phyloP scores from a whole-genome alignment of 1,140 invertebrate species.

The Doryteuthis pealeii region DNA sequence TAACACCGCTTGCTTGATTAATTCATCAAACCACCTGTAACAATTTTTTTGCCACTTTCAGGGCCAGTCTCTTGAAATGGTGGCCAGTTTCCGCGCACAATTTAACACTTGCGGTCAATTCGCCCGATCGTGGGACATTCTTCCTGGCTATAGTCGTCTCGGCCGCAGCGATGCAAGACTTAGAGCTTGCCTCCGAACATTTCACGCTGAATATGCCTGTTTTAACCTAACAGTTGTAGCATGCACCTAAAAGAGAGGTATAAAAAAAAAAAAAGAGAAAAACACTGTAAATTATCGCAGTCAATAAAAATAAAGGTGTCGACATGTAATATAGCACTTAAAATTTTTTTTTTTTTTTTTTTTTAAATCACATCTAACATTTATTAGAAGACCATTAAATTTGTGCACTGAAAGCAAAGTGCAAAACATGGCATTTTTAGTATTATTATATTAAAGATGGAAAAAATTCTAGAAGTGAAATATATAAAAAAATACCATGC shows the following conservation, averaged over 20 bases:
- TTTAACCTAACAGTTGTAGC: conserved; percentile 64
- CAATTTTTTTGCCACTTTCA: conserved; percentile 29
- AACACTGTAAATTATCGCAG: too few relatives aligned
- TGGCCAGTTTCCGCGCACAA: conserved; percentile 71
- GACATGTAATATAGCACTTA: too few relatives aligned
- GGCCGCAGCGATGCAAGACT: conserved; percentile 51
- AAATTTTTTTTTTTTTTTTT: too few relatives aligned
- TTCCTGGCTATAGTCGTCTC: conserved; percentile 60
- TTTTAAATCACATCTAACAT: too few relatives aligned
- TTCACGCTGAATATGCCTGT: conserved; percentile 63
- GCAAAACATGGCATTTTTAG: too few relatives aligned
- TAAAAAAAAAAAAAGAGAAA: too few relatives aligned
- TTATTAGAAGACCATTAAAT: too few relatives aligned
- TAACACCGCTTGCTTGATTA: background rate
- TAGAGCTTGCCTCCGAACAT: conserved; percentile 54
- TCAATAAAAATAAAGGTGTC: too few relatives aligned
- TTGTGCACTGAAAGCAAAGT: too few relatives aligned
- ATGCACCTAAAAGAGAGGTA: conserved; percentile 40
- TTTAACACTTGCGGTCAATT: conserved; percentile 37
- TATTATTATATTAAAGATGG: too few relatives aligned
- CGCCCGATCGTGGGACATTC: conserved; percentile 55
- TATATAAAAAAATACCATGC: too few relatives aligned
- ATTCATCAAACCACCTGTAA: conserved; percentile 32
- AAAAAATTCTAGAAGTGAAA: too few relatives aligned
- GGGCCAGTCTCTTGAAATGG: conserved; percentile 64